Base-by-base conservation (phyloP, 2,888 invertebrate genomes). In the Pardosa pseudoannulata region DNA sequence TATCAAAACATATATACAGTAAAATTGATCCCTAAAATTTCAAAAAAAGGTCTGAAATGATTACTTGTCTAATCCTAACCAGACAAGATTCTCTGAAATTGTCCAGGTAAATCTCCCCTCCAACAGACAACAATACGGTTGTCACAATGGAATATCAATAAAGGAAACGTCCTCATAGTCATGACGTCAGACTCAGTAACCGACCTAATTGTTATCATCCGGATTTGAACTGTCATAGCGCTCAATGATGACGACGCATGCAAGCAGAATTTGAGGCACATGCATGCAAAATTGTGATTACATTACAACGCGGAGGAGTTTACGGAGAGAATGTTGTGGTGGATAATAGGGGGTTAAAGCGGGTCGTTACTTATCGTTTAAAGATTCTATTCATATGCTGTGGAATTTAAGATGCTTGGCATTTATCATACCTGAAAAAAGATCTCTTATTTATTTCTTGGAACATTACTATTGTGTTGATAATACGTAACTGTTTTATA, bases 151-250 rank as follows among this genome's bases (percentile, higher is more conserved):
- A 67, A 32, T n/a, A 67, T 56, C 67, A 67, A 67, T 67, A 31
- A 67, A 67, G 67, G 67, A 67, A 56, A 56, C 36, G 13, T 67
- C 23, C 19, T 65, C 28, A n/a, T 62, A 62, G 28, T 23, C 7
- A 13, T 76, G 76, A 82, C 68, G 76, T 75, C 76, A 75, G 50
- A 39, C 28, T 16, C 31, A 23, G 39, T 9, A 23, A 28, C 29
- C 29, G 41, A 23, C 68, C 75, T 83, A 83, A 83, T 83, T 83
- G 76, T 71, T 83, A 65, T 64, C 82, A 83, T 83, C 82, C 82
- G 82, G 70, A 70, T 70, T 70, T 7, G 41, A 9, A 28, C 70
- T 19, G 56, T 23, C 56, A 23, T 19, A 56, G 23, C 23, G 56
- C 56, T 23, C 56, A 46, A 46, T 46, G 56, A 6, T 23, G 23